Base-by-base conservation (phyloP, 2,113 vertebrate genomes). In the Zosterops hypoxanthus region DNA sequence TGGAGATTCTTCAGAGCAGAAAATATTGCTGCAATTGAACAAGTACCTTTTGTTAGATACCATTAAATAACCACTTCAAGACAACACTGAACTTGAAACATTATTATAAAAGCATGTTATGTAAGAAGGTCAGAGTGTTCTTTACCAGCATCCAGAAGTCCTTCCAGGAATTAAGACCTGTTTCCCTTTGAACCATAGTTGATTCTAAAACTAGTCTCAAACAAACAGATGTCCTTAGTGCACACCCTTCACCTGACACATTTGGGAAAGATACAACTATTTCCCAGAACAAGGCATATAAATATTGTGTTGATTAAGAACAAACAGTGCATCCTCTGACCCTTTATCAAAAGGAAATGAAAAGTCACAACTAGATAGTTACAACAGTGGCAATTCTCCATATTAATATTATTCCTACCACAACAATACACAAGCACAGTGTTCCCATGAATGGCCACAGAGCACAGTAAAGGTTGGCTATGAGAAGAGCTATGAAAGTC, bases 1-100 rank as follows among this genome's bases (percentile, higher is more conserved):
- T 98, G 98, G 63, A 98, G 98, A 95, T 98, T 98, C 96, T 97
- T 98, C 96, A 98, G 97, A 94, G 99, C 99, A 75, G 99, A 99
- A 95, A 99, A 97, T 97, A 99, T 99, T 13, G 98, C 99, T 99
- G 96, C 24, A 93, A 96, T 91, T 19, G 56, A 96, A 75, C 18
- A 87, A 83, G 76, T 11, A 71, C 15, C 9, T 76, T 53, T 39
- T 41, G 34, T 95, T 79, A 94, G 63, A 60, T 10, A 66, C 16
- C 36, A 42, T 26, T 42, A 70, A 76, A 78, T 19, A 12, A 47
- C 13, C 72, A 41, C 20, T 71, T 79, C 61, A 65, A 49, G 41
- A 22, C 12, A 91, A 86, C 31, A 61, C 0, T 33, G 50, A 61
- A 64, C 28, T 46, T 21, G 18, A 91, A 87, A 60, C 0, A 0